A percentile compares a stretch with the other conserved stretches of the same genome.
Evolutionary conservation across 2,113 vertebrate species (phyloP).

Genomic region (Colaptes auratus): DNA sequence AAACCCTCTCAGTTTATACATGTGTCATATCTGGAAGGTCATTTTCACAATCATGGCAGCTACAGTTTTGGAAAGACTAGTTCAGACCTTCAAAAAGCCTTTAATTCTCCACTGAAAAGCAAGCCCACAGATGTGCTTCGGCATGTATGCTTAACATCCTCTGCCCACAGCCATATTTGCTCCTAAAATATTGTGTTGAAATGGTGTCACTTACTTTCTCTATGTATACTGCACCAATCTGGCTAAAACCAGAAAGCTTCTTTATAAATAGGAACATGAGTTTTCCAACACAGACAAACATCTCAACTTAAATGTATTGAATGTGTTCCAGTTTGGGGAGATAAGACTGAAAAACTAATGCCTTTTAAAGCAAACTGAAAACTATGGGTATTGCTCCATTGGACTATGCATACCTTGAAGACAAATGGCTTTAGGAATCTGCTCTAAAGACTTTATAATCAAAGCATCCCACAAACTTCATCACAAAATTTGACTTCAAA

Average conservation of each 20-base stretch:
- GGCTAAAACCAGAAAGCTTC: background rate
- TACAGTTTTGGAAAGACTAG: background rate
- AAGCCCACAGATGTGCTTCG: conserved; percentile 6
- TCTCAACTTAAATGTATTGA: background rate
- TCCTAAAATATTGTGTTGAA: conserved; percentile 17
- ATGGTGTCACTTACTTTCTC: background rate
- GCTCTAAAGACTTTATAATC: background rate
- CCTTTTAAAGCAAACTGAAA: background rate
- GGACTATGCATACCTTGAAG: background rate
- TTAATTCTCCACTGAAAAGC: background rate
- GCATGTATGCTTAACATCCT: background rate
- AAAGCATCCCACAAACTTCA: background rate
- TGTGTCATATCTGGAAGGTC: background rate
- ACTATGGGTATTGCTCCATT: background rate
- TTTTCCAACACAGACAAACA: background rate
- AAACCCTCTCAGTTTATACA: background rate
- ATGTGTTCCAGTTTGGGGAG: background rate
- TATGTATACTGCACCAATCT: background rate
- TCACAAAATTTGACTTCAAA: background rate
- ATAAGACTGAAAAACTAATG: background rate
- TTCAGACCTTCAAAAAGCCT: background rate
- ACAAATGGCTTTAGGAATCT: background rate
- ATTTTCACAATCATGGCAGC: background rate
- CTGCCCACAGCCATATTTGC: background rate
- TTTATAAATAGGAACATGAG: background rate